Conservation (phyloP, 2,113 vertebrate species). For the Oncorhynchus mykiss region DNA sequence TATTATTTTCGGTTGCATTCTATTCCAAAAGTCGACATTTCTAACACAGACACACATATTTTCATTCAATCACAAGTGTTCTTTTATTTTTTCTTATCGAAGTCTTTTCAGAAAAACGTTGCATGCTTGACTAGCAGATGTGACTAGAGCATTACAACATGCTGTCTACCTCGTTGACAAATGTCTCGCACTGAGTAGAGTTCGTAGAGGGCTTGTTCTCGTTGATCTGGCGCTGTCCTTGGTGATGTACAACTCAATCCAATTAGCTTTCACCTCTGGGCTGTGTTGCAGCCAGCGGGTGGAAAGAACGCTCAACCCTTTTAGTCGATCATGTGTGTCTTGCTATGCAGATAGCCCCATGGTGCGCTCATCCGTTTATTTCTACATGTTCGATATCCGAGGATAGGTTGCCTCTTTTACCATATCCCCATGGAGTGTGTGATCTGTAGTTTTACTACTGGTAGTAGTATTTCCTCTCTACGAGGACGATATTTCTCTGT, state of each 20-base stretch:
- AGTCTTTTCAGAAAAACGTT: background rate
- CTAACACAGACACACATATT: no score
- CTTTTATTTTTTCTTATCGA: background rate
- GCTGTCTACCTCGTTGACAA: background rate
- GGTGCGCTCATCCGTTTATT: slow-evolving; percentile 27
- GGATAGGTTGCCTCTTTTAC: slow-evolving; percentile 1
- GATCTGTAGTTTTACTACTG: background rate
- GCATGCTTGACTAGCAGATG: background rate
- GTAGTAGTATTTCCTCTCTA: background rate
- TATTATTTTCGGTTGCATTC: no score
- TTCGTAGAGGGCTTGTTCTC: slow-evolving; percentile 25
- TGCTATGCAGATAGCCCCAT: slow-evolving; percentile 19
- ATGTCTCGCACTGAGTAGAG: slow-evolving; percentile 10
- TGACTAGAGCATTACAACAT: background rate
- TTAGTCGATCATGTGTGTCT: slow-evolving; percentile 4
- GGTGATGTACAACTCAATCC: slow-evolving; percentile 70
- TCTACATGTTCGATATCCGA: slow-evolving; percentile 22
- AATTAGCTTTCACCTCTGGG: slow-evolving; percentile 63
- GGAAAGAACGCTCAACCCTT: slow-evolving; percentile 9
- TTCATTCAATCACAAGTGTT: no score
- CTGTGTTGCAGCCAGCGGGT: slow-evolving; percentile 32
- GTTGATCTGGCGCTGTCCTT: slow-evolving; percentile 66
- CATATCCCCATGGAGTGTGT: slow-evolving; percentile 8
- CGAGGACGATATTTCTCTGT: slow-evolving; percentile 2
- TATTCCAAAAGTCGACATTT: no score